These are phyloP conservation scores for Endotricha flammealis DNA, from an alignment of 2,888 invertebrate species.

Conservation along the genomic window DNA sequence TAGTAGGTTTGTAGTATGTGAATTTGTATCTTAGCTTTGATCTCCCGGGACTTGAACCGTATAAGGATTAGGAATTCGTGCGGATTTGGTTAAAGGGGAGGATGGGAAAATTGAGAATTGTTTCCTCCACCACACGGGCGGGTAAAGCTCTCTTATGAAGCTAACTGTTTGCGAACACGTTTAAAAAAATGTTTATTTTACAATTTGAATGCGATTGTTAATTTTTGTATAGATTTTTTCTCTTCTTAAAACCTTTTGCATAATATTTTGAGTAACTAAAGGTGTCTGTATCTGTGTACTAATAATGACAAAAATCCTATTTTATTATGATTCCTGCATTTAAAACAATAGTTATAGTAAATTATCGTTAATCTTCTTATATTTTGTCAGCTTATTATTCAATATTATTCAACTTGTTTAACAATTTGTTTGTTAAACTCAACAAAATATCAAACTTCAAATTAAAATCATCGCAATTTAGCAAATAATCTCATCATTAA, in stretches of 20 bases:
- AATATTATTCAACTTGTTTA: too few relatives aligned
- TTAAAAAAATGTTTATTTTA: constrained; percentile 32
- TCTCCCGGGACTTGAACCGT: constrained; percentile 50
- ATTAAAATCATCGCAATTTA: too few relatives aligned
- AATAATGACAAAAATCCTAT: too few relatives aligned
- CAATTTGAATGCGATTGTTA: constrained; percentile 23
- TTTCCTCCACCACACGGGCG: constrained; percentile 56
- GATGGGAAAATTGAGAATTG: constrained; percentile 64
- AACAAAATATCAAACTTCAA: too few relatives aligned
- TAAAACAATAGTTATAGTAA: too few relatives aligned
- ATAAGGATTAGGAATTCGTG: constrained; percentile 67
- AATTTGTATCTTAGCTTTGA: constrained; percentile 41
- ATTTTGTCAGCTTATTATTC: too few relatives aligned
- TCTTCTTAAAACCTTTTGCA: too few relatives aligned
- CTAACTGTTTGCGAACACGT: constrained; percentile 40
- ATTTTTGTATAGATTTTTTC: constrained; percentile 17
- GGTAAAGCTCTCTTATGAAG: constrained; percentile 45
- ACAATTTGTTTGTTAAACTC: too few relatives aligned
- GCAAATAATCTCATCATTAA: constrained; percentile 6
- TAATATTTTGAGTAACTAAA: too few relatives aligned
- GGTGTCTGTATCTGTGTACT: too few relatives aligned
- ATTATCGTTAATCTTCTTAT: too few relatives aligned
- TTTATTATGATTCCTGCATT: too few relatives aligned
- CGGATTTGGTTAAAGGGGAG: constrained; percentile 66
- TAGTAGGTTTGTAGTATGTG: constrained; percentile 24